Conservation (phyloP, 2,888 invertebrate genomes). For the Zygothrica quintamaculata region DNA sequence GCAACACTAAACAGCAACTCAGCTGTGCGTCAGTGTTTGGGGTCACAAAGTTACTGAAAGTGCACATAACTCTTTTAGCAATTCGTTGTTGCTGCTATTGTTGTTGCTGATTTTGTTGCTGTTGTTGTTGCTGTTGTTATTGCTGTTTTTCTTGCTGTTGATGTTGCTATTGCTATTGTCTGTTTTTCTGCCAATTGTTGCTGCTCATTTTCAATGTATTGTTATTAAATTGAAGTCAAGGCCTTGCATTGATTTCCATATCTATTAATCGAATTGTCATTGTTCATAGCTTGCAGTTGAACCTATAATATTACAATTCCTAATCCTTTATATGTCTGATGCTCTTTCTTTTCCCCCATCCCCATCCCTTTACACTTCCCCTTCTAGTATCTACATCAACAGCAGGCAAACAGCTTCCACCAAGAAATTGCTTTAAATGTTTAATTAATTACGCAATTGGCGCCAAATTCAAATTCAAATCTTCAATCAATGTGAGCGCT, state of each 20-base stretch:
- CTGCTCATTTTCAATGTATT: constrained; percentile 1
- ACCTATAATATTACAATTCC: not conserved
- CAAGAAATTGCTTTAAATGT: too few species aligned
- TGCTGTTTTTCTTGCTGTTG: constrained; percentile 49
- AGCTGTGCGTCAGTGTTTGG: constrained; percentile 56
- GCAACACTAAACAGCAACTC: constrained; percentile 40
- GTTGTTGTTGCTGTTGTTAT: constrained; percentile 24
- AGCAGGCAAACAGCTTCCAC: too few species aligned
- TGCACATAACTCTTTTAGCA: constrained; percentile 67
- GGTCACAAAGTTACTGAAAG: constrained; percentile 68
- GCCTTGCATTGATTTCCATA: constrained; percentile 67
- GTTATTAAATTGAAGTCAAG: constrained; percentile 72
- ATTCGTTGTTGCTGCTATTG: constrained; percentile 12
- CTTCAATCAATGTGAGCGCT: constrained; percentile 50
- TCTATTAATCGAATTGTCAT: constrained; percentile 39
- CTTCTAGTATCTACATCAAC: too few species aligned
- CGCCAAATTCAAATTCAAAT: constrained; percentile 54
- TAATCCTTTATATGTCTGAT: too few species aligned
- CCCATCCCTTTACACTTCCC: too few species aligned
- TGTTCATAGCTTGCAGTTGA: constrained; percentile 36
- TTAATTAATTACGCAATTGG: constrained; percentile 58
- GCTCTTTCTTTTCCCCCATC: too few species aligned
- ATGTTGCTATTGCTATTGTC: constrained; percentile 52
- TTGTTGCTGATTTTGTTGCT: too few species aligned
- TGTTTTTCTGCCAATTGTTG: constrained; percentile 52